Evolutionary conservation across 2,113 vertebrate species (phyloP).

Genomic region (Oreotrochilus melanogaster): DNA sequence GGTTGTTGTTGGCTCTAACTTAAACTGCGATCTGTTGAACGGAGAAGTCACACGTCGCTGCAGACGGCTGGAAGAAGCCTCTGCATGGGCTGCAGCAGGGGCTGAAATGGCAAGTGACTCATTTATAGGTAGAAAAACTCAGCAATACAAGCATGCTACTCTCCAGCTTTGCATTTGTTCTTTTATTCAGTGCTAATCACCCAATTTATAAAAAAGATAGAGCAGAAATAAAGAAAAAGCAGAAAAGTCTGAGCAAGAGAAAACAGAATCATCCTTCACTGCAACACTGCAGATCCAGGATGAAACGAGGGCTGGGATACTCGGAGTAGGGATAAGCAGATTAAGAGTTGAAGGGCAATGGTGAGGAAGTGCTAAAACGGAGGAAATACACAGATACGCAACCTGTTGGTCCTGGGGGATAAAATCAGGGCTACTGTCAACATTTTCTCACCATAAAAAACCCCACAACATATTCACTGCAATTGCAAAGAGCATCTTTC

Average conservation of each 20-base stretch:
- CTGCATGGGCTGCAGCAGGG: not conserved
- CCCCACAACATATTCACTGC: not conserved
- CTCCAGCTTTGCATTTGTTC: not conserved
- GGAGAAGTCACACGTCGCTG: not conserved
- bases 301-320: not conserved
- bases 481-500: not conserved
- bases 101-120: not conserved
- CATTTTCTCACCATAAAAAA: not conserved
- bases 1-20: not conserved
- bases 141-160: not conserved
- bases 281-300: not conserved
- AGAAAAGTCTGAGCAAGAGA: not conserved
- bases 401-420: not conserved
- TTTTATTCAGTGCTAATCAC: not conserved
- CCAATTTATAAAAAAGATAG: not conserved
- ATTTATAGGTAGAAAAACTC: not conserved
- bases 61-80: not conserved
- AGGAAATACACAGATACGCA: not conserved
- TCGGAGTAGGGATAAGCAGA: not conserved
- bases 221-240: not conserved
- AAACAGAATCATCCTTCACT: not conserved
- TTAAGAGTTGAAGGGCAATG: not conserved
- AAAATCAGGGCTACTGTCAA: not conserved
- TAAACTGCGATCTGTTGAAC: not conserved
- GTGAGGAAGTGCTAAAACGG: not conserved